Base-by-base conservation (phyloP, 37 sponge, comb jelly and placozoan genomes). In the Crambe crambe region DNA sequence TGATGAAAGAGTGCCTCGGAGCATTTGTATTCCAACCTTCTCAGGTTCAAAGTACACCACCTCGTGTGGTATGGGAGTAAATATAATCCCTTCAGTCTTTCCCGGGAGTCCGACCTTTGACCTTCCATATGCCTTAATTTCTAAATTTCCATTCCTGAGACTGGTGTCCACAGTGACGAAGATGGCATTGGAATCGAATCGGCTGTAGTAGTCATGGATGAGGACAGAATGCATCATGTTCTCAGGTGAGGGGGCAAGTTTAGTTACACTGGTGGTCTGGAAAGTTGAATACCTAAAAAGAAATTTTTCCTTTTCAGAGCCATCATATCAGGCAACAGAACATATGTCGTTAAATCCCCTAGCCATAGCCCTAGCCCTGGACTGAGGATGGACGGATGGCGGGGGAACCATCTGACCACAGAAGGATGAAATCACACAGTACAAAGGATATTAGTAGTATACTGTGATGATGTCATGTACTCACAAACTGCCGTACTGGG, bases 151-250 rank as follows among this genome's bases (percentile, higher is more conserved):
- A 39, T 43, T 85, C 37, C 59, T 75, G 37, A 95, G 80, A 5
- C 75, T 82, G 0, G 93, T 89, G 40, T 95, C 96, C 43, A 95
- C 47, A 42, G 90, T 91, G 39, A 95, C 31, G 38, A 94, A 91
- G 58, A 95, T 72, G 8, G 93, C 90, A 44, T 44, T 58, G 37
- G 80, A 43, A 44, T 87, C 88, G 26, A 76, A 54, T 0, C 92
- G 63, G 41, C 64, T 73, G 89, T 90, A 94, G 47, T 89, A 94
- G 56, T 94, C 95, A 34, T 95, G 96, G 9, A 95, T 92, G 25
- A 95, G 87, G 1, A 81, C 85, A 38, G 94, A 78, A 44, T 95
- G 96, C 59, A 76, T 85, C 43, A 81, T 92, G 58, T 80, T 78
- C 44, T 87, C 87, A 38, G 65, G 34, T 27, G 86, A 76, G 20